These are phyloP conservation scores for Microplitis demolitor DNA, from an alignment of 1,140 invertebrate species.

Conservation along the genomic window DNA sequence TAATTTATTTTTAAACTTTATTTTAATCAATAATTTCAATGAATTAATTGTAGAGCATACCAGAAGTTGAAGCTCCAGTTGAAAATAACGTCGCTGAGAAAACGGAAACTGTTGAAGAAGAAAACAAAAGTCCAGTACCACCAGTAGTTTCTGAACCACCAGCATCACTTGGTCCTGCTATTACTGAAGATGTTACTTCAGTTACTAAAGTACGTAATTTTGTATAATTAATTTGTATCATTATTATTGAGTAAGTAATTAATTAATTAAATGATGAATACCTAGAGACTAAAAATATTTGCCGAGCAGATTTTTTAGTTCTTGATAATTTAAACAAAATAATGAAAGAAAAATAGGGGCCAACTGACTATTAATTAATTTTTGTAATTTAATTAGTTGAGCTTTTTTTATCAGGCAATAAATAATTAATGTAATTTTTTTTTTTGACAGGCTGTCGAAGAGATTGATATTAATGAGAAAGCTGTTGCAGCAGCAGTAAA, in stretches of 20 bases:
- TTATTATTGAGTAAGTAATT: too few relatives aligned
- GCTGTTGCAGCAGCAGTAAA: constrained; percentile 57
- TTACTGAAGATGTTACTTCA: constrained; percentile 59
- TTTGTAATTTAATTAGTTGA: background rate
- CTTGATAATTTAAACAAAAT: background rate
- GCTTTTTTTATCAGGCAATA: background rate
- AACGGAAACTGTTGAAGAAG: constrained; percentile 46
- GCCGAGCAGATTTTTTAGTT: constrained; percentile 31
- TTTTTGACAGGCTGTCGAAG: constrained; percentile 52
- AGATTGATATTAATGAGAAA: constrained; percentile 58
- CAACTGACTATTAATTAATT: background rate
- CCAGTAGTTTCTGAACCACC: constrained; percentile 45
- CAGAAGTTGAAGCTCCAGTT: constrained; percentile 43
- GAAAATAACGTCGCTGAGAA: constrained; percentile 48
- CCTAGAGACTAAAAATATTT: constrained; percentile 42
- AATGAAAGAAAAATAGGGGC: background rate
- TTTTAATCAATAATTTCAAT: background rate
- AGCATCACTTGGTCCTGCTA: constrained; percentile 43
- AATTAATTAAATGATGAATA: constrained; percentile 50
- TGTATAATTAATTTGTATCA: background rate
- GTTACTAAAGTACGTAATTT: constrained; percentile 52
- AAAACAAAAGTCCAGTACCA: constrained; percentile 47
- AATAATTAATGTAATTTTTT: constrained; percentile 19
- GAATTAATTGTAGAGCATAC: constrained; percentile 44
- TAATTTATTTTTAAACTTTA: background rate